Percentiles rank a stretch among this genome's conserved stretches.
These are phyloP conservation scores for Homarus americanus DNA, from an alignment of 1,140 invertebrate genomes.

Conservation along the genomic window DNA sequence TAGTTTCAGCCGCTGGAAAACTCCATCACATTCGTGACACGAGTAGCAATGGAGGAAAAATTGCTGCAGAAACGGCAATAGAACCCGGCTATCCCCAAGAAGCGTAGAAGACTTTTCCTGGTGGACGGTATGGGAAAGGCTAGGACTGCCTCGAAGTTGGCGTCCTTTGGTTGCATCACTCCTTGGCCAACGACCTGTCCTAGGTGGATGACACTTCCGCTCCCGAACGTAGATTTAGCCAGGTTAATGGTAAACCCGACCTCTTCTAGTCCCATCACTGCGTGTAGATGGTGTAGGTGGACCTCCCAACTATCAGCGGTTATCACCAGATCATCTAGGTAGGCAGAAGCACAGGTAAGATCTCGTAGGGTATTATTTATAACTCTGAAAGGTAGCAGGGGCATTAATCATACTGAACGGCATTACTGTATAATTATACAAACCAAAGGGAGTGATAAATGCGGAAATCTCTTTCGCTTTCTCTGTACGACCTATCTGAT, in stretches of 20 bases:
- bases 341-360: background rate
- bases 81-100: constrained; percentile 21
- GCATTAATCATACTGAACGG: background rate
- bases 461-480: background rate
- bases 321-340: constrained; percentile 18
- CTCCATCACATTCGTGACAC: background rate
- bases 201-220: background rate
- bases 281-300: background rate
- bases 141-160: constrained; percentile 31
- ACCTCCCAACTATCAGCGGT: background rate
- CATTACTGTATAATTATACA: background rate
- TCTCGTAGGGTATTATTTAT: too few species aligned
- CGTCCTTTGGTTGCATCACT: background rate
- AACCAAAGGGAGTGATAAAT: constrained; percentile 28
- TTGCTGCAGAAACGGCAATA: constrained; percentile 15
- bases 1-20: background rate
- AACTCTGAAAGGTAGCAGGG: background rate
- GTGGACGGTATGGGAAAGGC: background rate
- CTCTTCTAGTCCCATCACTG: background rate
- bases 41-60: background rate
- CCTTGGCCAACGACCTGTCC: background rate
- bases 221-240: background rate
- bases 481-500: constrained; percentile 11
- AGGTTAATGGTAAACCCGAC: constrained; percentile 20
- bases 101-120: background rate